Conservation (phyloP, 2,797 vertebrate genomes). For the Smutsia temminckii region DNA sequence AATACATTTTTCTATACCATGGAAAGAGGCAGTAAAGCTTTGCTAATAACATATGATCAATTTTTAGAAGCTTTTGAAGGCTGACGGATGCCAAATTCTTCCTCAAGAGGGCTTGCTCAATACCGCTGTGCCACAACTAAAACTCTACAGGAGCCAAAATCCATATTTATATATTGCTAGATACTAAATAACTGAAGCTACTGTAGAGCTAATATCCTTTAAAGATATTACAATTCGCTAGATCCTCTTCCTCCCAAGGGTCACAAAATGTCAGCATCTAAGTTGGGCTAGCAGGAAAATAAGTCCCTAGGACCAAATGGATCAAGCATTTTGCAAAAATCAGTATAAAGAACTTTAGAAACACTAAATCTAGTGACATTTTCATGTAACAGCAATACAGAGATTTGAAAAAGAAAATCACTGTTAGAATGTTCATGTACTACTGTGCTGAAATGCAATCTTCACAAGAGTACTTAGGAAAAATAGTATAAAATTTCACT, state of each 20-base stretch:
- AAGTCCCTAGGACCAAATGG: not conserved
- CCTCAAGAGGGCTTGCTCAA: constrained; percentile 49
- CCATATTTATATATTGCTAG: not conserved
- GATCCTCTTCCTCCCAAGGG: not conserved
- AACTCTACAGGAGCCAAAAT: constrained; percentile 40
- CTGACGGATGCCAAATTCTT: constrained; percentile 16
- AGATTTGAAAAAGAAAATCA: not conserved
- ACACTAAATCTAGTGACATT: not conserved
- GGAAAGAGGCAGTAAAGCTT: constrained; percentile 40
- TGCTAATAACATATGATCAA: constrained; percentile 50
- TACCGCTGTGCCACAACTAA: constrained; percentile 1
- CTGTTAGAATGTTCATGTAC: not conserved
- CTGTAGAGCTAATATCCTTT: not conserved
- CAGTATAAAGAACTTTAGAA: not conserved
- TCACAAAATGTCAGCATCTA: not conserved
- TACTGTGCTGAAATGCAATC: not conserved
- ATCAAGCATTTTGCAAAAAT: not conserved
- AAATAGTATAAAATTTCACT: not conserved
- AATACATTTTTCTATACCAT: not conserved
- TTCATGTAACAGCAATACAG: not conserved
- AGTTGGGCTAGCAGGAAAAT: not conserved
- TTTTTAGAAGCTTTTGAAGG: constrained; percentile 54
- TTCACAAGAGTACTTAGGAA: not conserved
- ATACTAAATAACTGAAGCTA: constrained; percentile 40
- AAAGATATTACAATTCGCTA: not conserved